Evolutionary conservation across 2,888 invertebrate species (phyloP).

Genomic region (Apomyelois bistriatella): DNA sequence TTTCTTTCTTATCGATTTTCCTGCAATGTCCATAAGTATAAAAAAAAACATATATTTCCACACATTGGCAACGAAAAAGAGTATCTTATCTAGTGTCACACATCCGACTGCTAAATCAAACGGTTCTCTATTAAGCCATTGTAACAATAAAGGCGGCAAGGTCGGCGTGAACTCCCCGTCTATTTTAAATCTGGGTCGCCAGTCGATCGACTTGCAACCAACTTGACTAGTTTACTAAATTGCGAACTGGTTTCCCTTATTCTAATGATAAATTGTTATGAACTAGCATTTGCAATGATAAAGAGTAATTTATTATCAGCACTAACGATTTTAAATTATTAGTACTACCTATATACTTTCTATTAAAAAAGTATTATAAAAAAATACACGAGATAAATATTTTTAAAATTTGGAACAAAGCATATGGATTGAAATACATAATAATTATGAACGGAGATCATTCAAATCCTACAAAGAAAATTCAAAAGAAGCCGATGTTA

Average conservation of each 20-base stretch:
- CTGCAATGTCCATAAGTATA: background rate
- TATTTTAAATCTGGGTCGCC: slow-evolving; percentile 11
- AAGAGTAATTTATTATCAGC: no score
- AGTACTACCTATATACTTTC: no score
- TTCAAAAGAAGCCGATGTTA: no score
- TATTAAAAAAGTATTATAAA: no score
- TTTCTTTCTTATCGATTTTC: background rate
- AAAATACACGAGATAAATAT: no score
- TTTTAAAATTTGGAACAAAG: no score
- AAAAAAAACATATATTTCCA: background rate
- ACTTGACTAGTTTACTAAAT: slow-evolving; percentile 3
- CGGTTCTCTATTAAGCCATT: background rate
- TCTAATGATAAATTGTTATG: background rate
- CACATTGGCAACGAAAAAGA: background rate
- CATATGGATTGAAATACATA: background rate
- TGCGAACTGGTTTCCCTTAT: background rate
- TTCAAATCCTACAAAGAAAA: no score
- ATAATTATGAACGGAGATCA: background rate
- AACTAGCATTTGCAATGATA: background rate
- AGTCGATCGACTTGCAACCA: background rate
- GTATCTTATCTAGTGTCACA: background rate
- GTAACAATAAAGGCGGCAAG: slow-evolving; percentile 14
- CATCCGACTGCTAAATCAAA: background rate
- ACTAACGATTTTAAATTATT: no score
- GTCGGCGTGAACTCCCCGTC: slow-evolving; percentile 7